phyloP scores from a whole-genome alignment of 1,140 invertebrate genomes.

The Tetraneura akinire region DNA sequence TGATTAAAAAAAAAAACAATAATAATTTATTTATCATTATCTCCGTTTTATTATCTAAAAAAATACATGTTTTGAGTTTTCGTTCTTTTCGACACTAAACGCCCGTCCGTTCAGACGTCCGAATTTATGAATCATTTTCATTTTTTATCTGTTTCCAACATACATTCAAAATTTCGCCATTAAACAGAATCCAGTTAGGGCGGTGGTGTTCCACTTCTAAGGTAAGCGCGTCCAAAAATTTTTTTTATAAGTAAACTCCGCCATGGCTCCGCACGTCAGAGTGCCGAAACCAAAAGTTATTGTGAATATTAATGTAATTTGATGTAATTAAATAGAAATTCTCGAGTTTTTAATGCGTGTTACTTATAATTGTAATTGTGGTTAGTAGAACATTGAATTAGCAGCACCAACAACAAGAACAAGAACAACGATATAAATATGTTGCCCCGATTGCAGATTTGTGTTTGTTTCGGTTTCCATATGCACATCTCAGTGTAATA shows the following conservation, averaged over 20 bases:
- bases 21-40: not conserved
- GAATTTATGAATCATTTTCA: conserved; percentile 25
- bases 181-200: conserved; percentile 45
- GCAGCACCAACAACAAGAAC: too few species aligned
- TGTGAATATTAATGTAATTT: too few species aligned
- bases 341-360: too few species aligned
- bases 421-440: too few species aligned
- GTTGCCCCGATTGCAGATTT: too few species aligned
- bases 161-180: conserved; percentile 49
- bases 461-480: too few species aligned
- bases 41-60: not conserved
- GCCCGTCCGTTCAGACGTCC: not conserved
- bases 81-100: not conserved
- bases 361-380: too few species aligned
- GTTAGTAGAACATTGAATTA: too few species aligned
- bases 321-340: too few species aligned
- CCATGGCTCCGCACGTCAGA: too few species aligned
- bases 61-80: not conserved
- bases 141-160: conserved; percentile 36
- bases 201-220: conserved; percentile 49
- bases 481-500: too few species aligned
- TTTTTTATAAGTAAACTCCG: not conserved
- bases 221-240: conserved; percentile 2
- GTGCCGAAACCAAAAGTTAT: too few species aligned
- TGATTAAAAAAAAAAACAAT: not conserved